These are phyloP conservation scores for Sphaerophoria rueppellii DNA, from an alignment of 2,888 invertebrate genomes.

Conservation along the genomic window DNA sequence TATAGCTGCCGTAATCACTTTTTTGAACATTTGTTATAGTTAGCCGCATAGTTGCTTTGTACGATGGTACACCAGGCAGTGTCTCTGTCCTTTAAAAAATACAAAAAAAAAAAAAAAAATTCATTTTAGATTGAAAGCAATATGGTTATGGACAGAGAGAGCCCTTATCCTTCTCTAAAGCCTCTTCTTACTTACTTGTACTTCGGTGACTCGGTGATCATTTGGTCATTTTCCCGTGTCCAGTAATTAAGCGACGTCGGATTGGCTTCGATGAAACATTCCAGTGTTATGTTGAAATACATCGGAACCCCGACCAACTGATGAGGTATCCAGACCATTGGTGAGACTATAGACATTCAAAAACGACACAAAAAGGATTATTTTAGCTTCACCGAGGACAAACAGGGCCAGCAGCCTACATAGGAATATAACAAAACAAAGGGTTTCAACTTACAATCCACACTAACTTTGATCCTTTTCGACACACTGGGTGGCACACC, in stretches of 20 bases:
- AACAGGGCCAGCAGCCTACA: not conserved
- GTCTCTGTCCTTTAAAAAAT: conserved; percentile 85
- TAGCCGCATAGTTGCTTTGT: conserved; percentile 94
- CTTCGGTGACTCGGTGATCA: conserved; percentile 93
- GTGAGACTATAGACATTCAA: conserved; percentile 87
- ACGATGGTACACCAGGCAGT: conserved; percentile 87
- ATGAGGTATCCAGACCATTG: conserved; percentile 95
- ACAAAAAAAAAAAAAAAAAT: conserved; percentile 12
- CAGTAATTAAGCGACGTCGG: conserved; percentile 95
- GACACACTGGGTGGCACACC: conserved; percentile 95
- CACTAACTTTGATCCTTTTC: conserved; percentile 95
- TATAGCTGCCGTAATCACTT: conserved; percentile 93
- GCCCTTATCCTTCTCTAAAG: not conserved
- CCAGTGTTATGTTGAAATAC: conserved; percentile 91
- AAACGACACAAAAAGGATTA: not conserved
- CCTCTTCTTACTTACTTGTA: conserved; percentile 84
- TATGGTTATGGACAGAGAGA: not conserved
- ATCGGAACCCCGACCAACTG: conserved; percentile 93
- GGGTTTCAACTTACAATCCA: conserved; percentile 90
- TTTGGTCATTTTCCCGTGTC: conserved; percentile 93
- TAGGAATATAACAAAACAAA: not conserved
- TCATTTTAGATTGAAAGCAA: not conserved
- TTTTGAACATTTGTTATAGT: conserved; percentile 90
- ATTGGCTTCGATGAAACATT: conserved; percentile 95
- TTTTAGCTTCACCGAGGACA: not conserved